Conservation (phyloP, 2,113 vertebrate species). For the Beaufortia kweichowensis region DNA sequence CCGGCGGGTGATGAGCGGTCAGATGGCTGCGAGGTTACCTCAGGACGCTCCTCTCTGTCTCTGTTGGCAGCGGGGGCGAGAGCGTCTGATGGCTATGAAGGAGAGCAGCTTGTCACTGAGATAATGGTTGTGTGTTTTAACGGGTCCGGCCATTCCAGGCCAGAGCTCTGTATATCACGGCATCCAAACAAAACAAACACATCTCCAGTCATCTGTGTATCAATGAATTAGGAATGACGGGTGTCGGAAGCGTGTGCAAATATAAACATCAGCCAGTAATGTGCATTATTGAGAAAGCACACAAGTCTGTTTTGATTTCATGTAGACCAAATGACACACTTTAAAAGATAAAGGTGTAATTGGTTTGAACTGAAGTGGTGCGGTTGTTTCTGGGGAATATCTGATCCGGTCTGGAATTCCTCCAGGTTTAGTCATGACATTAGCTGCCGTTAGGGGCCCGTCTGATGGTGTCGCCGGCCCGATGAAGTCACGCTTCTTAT, state of each 20-base stretch:
- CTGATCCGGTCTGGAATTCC: neutral
- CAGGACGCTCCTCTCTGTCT: constrained; percentile 16
- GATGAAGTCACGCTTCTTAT: constrained; percentile 33
- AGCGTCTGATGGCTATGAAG: constrained; percentile 41
- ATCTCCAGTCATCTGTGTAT: constrained; percentile 14
- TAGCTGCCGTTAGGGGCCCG: constrained; percentile 19
- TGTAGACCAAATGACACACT: neutral
- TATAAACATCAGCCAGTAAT: too few relatives aligned
- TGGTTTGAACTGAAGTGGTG: neutral
- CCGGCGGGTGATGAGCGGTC: neutral
- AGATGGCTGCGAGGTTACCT: constrained; percentile 31
- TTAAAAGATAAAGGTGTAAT: neutral
- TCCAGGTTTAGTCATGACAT: constrained; percentile 11
- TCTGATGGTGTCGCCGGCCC: constrained; percentile 16
- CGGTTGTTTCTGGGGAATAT: neutral
- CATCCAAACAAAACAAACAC: constrained; percentile 45
- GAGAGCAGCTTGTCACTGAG: constrained; percentile 42
- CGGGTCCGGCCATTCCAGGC: constrained; percentile 27
- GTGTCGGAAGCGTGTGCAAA: too few relatives aligned
- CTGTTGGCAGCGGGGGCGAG: neutral
- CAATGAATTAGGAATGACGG: neutral
- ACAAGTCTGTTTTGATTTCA: too few relatives aligned
- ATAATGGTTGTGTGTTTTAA: constrained; percentile 33
- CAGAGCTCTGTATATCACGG: neutral
- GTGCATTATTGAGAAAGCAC: too few relatives aligned